Percentiles rank a stretch among this genome's conserved stretches.
phyloP scores from a whole-genome alignment of 2,888 invertebrate genomes.

The Diloba caeruleocephala region DNA sequence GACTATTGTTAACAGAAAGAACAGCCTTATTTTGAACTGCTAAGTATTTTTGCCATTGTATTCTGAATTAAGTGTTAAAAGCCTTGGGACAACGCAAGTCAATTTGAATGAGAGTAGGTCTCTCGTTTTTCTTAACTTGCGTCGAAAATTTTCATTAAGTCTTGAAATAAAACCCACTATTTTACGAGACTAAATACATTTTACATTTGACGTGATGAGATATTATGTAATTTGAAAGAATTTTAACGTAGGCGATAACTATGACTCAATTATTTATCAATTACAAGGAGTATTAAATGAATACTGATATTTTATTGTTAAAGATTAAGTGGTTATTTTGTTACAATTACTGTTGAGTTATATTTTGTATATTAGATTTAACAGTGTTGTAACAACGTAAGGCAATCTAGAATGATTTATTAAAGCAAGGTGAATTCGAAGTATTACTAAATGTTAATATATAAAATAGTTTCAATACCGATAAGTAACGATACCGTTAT shows the following conservation, averaged over 20 bases:
- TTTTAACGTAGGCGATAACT: constrained; percentile 15
- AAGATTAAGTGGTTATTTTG: constrained; percentile 11
- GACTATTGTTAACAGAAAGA: background rate
- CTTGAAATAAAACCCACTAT: no score
- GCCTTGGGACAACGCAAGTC: background rate
- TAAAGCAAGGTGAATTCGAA: no score
- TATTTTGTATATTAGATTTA: no score
- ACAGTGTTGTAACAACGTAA: no score
- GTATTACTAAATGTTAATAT: no score
- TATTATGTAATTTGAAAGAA: constrained; percentile 19
- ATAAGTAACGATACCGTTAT: no score
- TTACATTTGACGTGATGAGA: constrained; percentile 4
- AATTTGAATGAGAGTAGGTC: no score
- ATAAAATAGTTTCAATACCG: no score
- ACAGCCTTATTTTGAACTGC: background rate
- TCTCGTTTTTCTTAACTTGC: no score
- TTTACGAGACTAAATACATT: constrained; percentile 34
- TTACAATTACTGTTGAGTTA: constrained; percentile 1
- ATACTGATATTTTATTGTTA: constrained; percentile 20
- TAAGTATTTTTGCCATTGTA: background rate
- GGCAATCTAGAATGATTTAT: no score
- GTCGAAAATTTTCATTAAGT: no score
- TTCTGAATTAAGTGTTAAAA: background rate
- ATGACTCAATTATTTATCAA: constrained; percentile 3
- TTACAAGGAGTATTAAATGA: constrained; percentile 25